Conservation (phyloP, 2,797 vertebrate genomes). For the Acanthopagrus latus region DNA sequence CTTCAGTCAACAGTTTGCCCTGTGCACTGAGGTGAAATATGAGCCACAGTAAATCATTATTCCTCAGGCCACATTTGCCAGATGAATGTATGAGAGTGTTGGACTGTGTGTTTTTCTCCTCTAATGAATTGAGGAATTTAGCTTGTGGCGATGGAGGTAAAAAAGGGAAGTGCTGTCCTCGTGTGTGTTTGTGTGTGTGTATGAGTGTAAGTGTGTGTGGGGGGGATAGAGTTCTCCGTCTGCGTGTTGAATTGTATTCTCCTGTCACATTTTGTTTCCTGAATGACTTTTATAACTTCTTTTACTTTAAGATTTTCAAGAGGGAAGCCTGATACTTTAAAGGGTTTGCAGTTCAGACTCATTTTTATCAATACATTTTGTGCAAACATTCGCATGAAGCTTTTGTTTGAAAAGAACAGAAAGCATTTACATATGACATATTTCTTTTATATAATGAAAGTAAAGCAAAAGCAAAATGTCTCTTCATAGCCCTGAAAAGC, state of each 20-base stretch:
- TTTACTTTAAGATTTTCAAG: too few species aligned
- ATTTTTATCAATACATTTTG: constrained; percentile 22
- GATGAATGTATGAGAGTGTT: constrained; percentile 87
- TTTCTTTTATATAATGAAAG: constrained; percentile 17
- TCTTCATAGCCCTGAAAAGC: constrained; percentile 14
- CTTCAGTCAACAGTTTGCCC: constrained; percentile 87
- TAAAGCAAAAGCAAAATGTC: constrained; percentile 36
- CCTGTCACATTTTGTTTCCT: constrained; percentile 38
- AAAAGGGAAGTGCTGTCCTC: constrained; percentile 72
- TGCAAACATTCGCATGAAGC: neutral
- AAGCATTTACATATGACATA: neutral
- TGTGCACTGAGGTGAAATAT: constrained; percentile 89
- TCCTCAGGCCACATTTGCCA: constrained; percentile 87
- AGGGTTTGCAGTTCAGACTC: too few species aligned
- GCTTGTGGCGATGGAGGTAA: constrained; percentile 82
- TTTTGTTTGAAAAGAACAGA: constrained; percentile 6
- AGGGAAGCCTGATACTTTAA: too few species aligned
- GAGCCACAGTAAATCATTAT: constrained; percentile 89
- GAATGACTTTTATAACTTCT: constrained; percentile 26
- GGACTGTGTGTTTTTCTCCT: constrained; percentile 86
- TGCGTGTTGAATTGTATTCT: constrained; percentile 53
- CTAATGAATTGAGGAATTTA: constrained; percentile 90
- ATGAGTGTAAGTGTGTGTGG: constrained; percentile 42
- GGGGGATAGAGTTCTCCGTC: constrained; percentile 46
- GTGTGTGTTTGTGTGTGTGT: constrained; percentile 51